Percentiles rank a stretch among this genome's conserved stretches.
These are phyloP conservation scores for Drosophila neotestacea DNA, from an alignment of 2,888 invertebrate genomes.

Conservation along the genomic window DNA sequence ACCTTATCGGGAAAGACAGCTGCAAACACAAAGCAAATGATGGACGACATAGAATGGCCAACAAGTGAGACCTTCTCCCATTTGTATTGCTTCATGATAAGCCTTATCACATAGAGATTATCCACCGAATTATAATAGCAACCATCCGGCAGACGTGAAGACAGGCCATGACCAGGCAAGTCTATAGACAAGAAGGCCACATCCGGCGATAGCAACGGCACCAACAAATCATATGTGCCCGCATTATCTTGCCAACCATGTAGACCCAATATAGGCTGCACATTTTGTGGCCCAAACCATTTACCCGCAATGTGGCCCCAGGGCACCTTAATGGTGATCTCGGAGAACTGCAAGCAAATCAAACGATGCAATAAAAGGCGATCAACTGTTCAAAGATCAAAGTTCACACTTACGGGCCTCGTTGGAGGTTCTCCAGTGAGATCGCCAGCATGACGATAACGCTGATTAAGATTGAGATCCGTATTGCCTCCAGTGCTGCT, in stretches of 20 bases:
- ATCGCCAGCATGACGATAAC: conserved; percentile 83
- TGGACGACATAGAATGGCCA: conserved; percentile 90
- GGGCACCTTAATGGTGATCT: conserved; percentile 89
- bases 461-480: conserved; percentile 55
- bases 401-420: conserved; percentile 75
- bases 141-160: conserved; percentile 89
- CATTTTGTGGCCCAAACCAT: conserved; percentile 89
- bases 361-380: neutral
- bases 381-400: conserved; percentile 35
- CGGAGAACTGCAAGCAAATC: conserved; percentile 85
- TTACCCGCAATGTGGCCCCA: conserved; percentile 90
- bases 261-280: conserved; percentile 88
- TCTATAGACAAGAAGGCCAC: conserved; percentile 88
- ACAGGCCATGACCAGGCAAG: conserved; percentile 90
- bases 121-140: conserved; percentile 84
- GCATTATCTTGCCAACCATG: conserved; percentile 94
- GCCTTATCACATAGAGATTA: conserved; percentile 86
- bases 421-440: conserved; percentile 81
- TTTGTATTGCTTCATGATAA: conserved; percentile 88
- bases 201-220: conserved; percentile 87
- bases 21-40: conserved; percentile 88
- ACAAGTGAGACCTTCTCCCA: conserved; percentile 90
- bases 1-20: conserved; percentile 86
- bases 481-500: conserved; percentile 27
- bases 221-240: conserved; percentile 90